Evolutionary conservation across 37 sponge, comb jelly and placozoan genomes (phyloP).

Genomic region (Corticium candelabrum): DNA sequence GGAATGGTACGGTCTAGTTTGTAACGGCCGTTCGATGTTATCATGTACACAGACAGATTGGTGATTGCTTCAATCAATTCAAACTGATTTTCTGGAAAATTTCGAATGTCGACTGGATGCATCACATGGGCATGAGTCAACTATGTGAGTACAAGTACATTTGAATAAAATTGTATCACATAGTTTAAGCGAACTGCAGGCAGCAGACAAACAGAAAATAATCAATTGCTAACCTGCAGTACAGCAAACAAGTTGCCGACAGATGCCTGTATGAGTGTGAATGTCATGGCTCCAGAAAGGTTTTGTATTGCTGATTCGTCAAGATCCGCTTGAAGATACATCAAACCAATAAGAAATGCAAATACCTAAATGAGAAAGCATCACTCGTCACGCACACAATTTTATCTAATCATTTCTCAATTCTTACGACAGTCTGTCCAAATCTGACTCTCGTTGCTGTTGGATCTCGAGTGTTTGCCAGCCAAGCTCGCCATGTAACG

Average conservation of each 20-base stretch:
- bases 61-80: no score
- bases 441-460: neutral
- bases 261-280: neutral
- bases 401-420: neutral
- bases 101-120: no score
- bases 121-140: no score
- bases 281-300: neutral
- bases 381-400: neutral
- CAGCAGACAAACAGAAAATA: no score
- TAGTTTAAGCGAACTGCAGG: no score
- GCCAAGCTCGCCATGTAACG: conserved; percentile 1
- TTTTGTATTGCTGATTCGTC: neutral
- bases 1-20: no score
- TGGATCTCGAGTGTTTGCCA: neutral
- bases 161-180: no score
- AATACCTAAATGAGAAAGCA: neutral
- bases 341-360: neutral
- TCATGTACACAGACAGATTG: no score
- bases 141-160: no score
- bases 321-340: neutral
- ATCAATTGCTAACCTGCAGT: neutral
- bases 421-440: neutral
- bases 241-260: neutral
- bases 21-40: no score
- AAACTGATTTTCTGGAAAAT: no score